Base-by-base conservation (phyloP, 2,888 invertebrate genomes). In the Clivina fossor region DNA sequence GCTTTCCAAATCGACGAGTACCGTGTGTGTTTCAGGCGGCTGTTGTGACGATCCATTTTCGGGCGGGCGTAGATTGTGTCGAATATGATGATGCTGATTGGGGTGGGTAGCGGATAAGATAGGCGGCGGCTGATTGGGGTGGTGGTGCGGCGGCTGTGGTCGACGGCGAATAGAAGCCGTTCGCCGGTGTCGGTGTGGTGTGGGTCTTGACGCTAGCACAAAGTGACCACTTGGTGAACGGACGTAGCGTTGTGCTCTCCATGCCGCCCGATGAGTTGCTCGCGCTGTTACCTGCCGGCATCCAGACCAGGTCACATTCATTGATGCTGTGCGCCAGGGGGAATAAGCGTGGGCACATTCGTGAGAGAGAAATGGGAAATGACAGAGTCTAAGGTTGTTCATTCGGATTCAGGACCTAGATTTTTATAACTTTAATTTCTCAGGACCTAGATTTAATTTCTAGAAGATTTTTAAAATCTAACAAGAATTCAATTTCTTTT, bases 241-340 rank as follows among this genome's bases (percentile, higher is more conserved):
- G 69, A 26, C 71, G 64, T 54, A 73, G 56, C 1, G 72, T 68
- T 1, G 73, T 72, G 13, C 68, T 71, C 48, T 73, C 71, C 33
- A 70, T 67, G 22, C 69, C 70, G 57, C 71, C 72, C 48, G 73
- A 73, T 13, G 74, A 74, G 65, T 73, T 73, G 65, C 71, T 73
- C 51, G 68, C 66, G 62, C 71, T 72, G 66, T 71, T 70, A 64
- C 69, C 72, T 71, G 68, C 56, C 43, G 24, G 4, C 11, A 13
- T 13, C 15, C 24, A 43, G 38, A 40, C 38, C 38, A n/a, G 40
- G 38, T 50, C 35, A 50, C 28, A 50, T 50, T 50, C 49, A 28
- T 19, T n/a, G n/a, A n/a, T n/a, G n/a, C n/a, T n/a, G n/a, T n/a
- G n/a, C n/a, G n/a, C n/a, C n/a, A n/a, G n/a, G n/a, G n/a, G 13